Evolutionary conservation across 2,888 invertebrate genomes (phyloP).

Genomic region (Strigamia transsilvanica): DNA sequence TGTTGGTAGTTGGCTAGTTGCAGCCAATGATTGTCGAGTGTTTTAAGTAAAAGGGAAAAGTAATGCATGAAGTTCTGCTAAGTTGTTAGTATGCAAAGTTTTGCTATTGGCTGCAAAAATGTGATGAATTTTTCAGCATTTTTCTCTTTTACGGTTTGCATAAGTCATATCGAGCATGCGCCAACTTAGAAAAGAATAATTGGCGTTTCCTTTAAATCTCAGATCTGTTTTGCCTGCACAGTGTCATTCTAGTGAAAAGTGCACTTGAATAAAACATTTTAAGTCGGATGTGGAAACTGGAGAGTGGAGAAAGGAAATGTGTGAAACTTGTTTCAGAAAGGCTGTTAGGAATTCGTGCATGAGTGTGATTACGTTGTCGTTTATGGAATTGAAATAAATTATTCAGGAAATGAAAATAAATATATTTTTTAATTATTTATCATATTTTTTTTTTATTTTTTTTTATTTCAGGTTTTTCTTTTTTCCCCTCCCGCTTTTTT

Average conservation of each 20-base stretch:
- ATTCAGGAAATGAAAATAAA: conserved; percentile 30
- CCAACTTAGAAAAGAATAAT: conserved; percentile 31
- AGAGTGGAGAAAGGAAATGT: background rate
- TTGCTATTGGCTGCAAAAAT: background rate
- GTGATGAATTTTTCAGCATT: conserved; percentile 13
- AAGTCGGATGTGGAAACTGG: background rate
- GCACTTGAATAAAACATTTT: conserved; percentile 9
- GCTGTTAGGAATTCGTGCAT: background rate
- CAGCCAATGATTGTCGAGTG: background rate
- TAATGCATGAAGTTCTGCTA: conserved; percentile 19
- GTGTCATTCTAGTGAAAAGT: conserved; percentile 5
- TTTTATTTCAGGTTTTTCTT: background rate
- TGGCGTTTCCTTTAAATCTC: conserved; percentile 12
- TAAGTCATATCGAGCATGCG: conserved; percentile 15
- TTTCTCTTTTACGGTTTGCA: background rate
- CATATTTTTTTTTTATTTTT: background rate
- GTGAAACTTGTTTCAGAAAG: conserved; percentile 14
- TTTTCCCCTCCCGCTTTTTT: background rate
- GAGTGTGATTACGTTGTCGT: conserved; percentile 10
- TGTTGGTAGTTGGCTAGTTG: background rate
- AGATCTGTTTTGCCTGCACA: conserved; percentile 24
- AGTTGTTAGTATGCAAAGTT: background rate
- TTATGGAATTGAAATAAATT: conserved; percentile 30
- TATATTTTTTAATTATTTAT: conserved; percentile 14
- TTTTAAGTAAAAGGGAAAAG: background rate